Base-by-base conservation (phyloP, 2,888 invertebrate genomes). In the Drosophila testacea region DNA sequence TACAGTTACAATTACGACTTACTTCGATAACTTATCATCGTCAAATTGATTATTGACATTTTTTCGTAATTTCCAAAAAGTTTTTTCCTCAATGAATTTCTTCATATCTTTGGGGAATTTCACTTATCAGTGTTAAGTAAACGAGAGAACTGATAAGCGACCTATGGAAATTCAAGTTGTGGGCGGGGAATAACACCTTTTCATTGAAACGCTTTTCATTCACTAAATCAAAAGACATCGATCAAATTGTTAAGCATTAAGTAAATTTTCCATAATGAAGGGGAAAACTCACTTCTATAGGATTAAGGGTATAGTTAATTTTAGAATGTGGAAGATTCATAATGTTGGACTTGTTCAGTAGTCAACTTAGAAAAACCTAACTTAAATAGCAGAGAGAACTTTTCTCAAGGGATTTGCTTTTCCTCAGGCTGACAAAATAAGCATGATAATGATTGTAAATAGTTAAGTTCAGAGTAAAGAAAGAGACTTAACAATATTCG, bases 1-100 rank as follows among this genome's bases (percentile, higher is more conserved):
- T 60, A 59, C 62, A 56, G 50, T 28, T 48, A 54, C 61, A 55
- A 46, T 63, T 46, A 46, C 44, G 13, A 28, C 10, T 13, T 47
- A 16, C 47, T 64, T 46, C 51, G 83, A 82, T 85, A 82, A 66
- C 73, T 76, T 83, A 83, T 83, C 82, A 69, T 54, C 61, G 65
- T 52, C 55, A 32, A 67, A 76, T 77, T 83, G 78, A 78, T 81
- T 81, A 83, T 83, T 72, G 86, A 78, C 81, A 74, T 76, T 75
- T 50, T 11, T 11, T 41, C 47, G 61, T 60, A 42, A 60, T 61
- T 62, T 54, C 47, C 38, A 27, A 47, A 36, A 34, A 22, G 16
- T 50, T 34, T 44, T 65, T 65, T 59, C 34, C 61, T 72, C 72
- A 72, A 72, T 72, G 71, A 72, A 34, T 48, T 48, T 36, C 28